Evolutionary conservation across 1,140 invertebrate species (phyloP), one percentile per base, ranked within the genome.

Genomic region (Liolophura sinensis): DNA sequence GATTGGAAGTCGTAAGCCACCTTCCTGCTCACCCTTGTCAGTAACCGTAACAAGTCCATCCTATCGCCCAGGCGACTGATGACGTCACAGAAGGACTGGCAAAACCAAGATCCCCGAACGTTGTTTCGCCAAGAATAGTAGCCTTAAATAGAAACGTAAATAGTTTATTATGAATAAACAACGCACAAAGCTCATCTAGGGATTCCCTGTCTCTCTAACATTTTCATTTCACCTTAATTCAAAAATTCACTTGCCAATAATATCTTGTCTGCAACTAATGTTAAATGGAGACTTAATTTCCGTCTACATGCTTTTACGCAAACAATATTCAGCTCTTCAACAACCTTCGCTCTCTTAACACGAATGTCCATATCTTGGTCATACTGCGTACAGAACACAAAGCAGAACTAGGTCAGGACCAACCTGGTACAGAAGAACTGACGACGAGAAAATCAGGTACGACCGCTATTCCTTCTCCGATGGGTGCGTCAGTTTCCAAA

Each of bases 101-200:
- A 92, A 78, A 97, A 98, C 96, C 96, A 99, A 0, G 95, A 97
- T 15, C 85, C 84, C 50, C 78, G 85, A 14, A 91, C 92, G 15
- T 93, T 95, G 78, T 98, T 98, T 65, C 96, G 89, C 96, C 96
- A 99, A 0, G 95, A 97, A 84, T 91, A 98, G 83, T 89, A 94
- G 66, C 93, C 93, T 93, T 52, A 11, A 40, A 64, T 14, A 25
- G 22, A 63, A 54, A 40, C 3, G 31, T 5, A 9, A 40, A 40
- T 40, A 40, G 31, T 40, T 40, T 40, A 9, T 9, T 40, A 40
- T 40, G 31, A 9, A 40, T 40, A 40, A 9, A 40, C 31, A 40
- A n/a, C 9, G 31, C 31, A 40, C 9, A 40, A 40, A 40, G 3
- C 31, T 5, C 3, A 9, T 40, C 9, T 9, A 40, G 9, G 31